These are phyloP conservation scores for Sclerodermus sp. DNA, from an alignment of 2,888 invertebrate genomes.

Conservation along the genomic window DNA sequence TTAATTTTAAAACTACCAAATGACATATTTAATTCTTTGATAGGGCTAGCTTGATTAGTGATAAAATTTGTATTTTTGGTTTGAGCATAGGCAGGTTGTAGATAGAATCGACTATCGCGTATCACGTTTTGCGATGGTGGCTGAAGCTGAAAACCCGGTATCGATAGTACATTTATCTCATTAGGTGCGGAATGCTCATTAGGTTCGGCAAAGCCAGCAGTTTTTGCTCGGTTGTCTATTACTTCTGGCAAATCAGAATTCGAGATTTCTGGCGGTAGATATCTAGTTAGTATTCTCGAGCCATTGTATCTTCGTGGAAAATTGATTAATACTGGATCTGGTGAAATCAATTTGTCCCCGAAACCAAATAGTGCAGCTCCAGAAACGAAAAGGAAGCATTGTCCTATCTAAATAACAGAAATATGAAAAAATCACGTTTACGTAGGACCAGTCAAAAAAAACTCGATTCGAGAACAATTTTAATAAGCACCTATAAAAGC, in stretches of 20 bases:
- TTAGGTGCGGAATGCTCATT: no score
- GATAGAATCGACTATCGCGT: constrained; percentile 11
- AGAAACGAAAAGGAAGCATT: background rate
- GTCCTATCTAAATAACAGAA: background rate
- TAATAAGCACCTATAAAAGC: no score
- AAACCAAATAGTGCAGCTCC: no score
- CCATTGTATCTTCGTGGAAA: constrained; percentile 27
- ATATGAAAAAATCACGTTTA: no score
- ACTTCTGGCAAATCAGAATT: constrained; percentile 34
- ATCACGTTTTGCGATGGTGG: constrained; percentile 9
- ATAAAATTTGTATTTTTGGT: constrained; percentile 4
- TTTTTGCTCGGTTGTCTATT: constrained; percentile 37
- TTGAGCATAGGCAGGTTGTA: constrained; percentile 8
- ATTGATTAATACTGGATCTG: constrained; percentile 31
- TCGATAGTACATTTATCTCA: constrained; percentile 1
- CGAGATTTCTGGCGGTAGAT: constrained; percentile 30
- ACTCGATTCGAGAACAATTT: no score
- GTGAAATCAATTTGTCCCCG: background rate
- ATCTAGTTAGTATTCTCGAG: constrained; percentile 21
- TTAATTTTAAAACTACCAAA: constrained; percentile 24
- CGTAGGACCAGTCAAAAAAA: no score
- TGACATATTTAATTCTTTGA: background rate
- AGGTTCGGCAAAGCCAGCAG: no score
- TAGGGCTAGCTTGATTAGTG: background rate
- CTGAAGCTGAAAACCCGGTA: constrained; percentile 13